Base-by-base conservation (phyloP, 2,113 vertebrate species). In the Lynx canadensis region DNA sequence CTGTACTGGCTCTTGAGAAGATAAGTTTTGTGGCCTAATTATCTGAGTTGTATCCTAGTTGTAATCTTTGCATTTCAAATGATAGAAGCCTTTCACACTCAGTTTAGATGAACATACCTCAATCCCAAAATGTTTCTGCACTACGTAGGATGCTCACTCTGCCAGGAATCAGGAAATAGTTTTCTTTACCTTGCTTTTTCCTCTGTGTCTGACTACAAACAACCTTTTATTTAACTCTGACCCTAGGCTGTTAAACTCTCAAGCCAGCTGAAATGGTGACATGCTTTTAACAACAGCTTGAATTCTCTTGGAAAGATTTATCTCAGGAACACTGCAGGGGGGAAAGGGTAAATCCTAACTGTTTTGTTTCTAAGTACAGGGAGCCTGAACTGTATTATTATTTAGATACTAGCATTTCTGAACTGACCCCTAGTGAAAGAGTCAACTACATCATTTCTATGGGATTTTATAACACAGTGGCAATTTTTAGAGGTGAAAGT, bases 401-500 rank as follows among this genome's bases (percentile, higher is more conserved):
- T 91, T 82, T 76, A 93, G 82, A 79, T 52, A 25, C n/a, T 16
- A 83, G 68, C 33, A 29, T 93, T 80, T 78, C 89, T 31, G 9
- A 76, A 31, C 23, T 36, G 66, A 94, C 73, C 74, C 41, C 41
- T 15, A 66, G 36, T 16, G 55, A 29, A 3, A 66, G 16, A 69
- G 29, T 93, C 66, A 79, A 21, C 73, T 68, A 14, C 6, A 79
- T 73, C 63, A 57, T 89, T 74, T 69, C 68, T 38, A 11, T 10
- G 36, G 48, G 31, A 55, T 65, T 83, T 79, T 74, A 48, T 18
- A 79, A 83, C 41, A 79, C 19, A 2, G 45, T 29, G 18, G 8
- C 10, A 27, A 4, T 18, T 50, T 48, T 45, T 25, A 69, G 27
- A 93, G 71, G 60, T 91, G 48, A 63, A 48, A 25, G 0, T 66